Percentiles rank a stretch among this genome's conserved stretches.
phyloP scores from a whole-genome alignment of 1,140 invertebrate genomes.

The Atopsyche davidsoni region DNA sequence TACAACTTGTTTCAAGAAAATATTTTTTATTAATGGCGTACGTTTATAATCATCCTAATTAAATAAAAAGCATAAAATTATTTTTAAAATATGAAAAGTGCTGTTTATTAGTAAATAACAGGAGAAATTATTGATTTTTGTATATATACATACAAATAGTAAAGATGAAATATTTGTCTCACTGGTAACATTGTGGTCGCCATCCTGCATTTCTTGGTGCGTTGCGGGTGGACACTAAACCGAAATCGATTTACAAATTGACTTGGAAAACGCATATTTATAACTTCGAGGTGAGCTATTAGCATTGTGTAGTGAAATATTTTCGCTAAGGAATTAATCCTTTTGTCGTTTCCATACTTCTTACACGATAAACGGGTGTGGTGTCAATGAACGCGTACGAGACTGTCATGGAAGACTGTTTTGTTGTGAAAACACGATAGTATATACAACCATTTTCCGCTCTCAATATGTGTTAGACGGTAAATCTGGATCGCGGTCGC shows the following conservation, averaged over 20 bases:
- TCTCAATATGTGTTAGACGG: background rate
- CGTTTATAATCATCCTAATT: no score
- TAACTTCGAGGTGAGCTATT: conserved; percentile 14
- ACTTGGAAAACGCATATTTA: conserved; percentile 12
- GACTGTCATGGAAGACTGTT: conserved; percentile 25
- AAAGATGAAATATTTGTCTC: background rate
- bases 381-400: conserved; percentile 18
- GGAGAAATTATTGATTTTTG: background rate
- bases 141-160: background rate
- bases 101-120: background rate
- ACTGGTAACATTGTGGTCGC: conserved; percentile 14
- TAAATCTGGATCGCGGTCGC: no score
- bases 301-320: background rate
- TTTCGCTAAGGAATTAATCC: background rate
- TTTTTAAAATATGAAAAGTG: no score
- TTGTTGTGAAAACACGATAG: conserved; percentile 23
- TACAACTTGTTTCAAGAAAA: no score
- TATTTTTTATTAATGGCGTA: no score
- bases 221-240: conserved; percentile 20
- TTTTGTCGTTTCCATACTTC: background rate
- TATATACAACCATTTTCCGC: background rate
- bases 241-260: conserved; percentile 19
- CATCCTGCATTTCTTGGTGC: conserved; percentile 14
- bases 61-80: no score
- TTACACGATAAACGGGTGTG: conserved; percentile 11